These are phyloP conservation scores for Encarsia formosa DNA, from an alignment of 2,888 invertebrate species.

Conservation along the genomic window DNA sequence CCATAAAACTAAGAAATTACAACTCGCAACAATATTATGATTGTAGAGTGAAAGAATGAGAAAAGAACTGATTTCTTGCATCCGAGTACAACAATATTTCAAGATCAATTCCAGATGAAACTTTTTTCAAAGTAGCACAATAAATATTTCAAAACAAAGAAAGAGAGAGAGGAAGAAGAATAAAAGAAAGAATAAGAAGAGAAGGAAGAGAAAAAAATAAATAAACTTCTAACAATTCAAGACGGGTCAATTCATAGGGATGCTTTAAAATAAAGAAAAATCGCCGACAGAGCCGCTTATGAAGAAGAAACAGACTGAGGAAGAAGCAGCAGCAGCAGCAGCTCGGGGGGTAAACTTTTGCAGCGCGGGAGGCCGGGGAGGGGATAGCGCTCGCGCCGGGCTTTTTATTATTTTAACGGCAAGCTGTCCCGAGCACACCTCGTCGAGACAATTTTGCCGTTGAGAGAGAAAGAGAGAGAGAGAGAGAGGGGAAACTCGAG, in stretches of 20 bases:
- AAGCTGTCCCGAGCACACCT: conserved; percentile 23
- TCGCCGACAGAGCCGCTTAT: conserved; percentile 7
- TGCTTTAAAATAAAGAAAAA: conserved; percentile 14
- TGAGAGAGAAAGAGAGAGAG: too few relatives aligned
- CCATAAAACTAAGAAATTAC: too few relatives aligned
- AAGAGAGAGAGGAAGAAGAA: conserved; percentile 1
- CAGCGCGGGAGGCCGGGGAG: conserved; percentile 24
- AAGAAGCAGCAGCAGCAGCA: neutral
- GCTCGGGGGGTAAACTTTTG: conserved; percentile 21
- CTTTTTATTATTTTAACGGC: conserved; percentile 27
- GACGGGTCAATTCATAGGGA: conserved; percentile 17
- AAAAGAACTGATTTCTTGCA: too few relatives aligned
- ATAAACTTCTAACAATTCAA: neutral
- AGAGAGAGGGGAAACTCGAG: too few relatives aligned
- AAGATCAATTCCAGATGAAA: too few relatives aligned
- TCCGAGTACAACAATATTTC: too few relatives aligned
- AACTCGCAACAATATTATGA: too few relatives aligned
- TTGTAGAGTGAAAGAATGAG: too few relatives aligned
- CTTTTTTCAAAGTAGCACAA: too few relatives aligned
- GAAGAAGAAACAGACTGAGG: neutral
- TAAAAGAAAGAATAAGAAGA: neutral
- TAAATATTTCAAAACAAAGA: neutral
- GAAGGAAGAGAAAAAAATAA: neutral
- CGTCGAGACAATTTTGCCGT: conserved; percentile 1
- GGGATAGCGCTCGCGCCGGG: conserved; percentile 23